A percentile compares a stretch with the other conserved stretches of the same genome.
Evolutionary conservation across 2,888 invertebrate species (phyloP).

Genomic region (Acanthococcus lagerstroemiae): DNA sequence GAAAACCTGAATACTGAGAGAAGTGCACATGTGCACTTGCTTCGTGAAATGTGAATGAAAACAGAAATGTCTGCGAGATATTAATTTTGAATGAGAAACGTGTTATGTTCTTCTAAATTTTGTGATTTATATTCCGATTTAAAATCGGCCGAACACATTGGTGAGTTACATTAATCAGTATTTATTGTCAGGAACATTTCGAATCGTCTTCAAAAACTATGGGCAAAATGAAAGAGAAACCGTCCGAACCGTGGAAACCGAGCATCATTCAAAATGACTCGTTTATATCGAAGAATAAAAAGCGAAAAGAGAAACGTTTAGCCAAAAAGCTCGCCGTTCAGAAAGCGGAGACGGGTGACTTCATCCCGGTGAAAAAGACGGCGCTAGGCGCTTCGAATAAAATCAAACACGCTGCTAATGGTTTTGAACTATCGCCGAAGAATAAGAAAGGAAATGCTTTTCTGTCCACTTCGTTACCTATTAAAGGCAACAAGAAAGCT

Average conservation of each 20-base stretch:
- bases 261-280: neutral
- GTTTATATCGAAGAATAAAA: slow-evolving; percentile 21
- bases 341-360: slow-evolving; percentile 5
- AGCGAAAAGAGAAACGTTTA: slow-evolving; percentile 19
- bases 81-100: neutral
- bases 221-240: slow-evolving; percentile 11
- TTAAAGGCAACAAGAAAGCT: slow-evolving; percentile 6
- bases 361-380: slow-evolving; percentile 8
- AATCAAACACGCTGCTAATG: neutral
- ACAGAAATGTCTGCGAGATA: neutral
- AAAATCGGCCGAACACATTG: neutral
- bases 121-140: neutral
- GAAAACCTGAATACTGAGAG: no score
- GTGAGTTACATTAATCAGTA: no score
- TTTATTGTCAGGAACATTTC: no score
- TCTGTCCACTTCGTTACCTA: neutral
- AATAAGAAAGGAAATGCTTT: neutral
- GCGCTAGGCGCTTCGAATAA: neutral
- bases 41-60: no score
- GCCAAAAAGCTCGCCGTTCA: neutral
- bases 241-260: slow-evolving; percentile 14
- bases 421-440: no score
- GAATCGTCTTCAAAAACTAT: no score
- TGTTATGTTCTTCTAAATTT: neutral
- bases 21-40: neutral